Percentiles rank a stretch among this genome's conserved stretches.
These are phyloP conservation scores for Anhinga rufa DNA, from an alignment of 2,113 vertebrate species.

Conservation along the genomic window DNA sequence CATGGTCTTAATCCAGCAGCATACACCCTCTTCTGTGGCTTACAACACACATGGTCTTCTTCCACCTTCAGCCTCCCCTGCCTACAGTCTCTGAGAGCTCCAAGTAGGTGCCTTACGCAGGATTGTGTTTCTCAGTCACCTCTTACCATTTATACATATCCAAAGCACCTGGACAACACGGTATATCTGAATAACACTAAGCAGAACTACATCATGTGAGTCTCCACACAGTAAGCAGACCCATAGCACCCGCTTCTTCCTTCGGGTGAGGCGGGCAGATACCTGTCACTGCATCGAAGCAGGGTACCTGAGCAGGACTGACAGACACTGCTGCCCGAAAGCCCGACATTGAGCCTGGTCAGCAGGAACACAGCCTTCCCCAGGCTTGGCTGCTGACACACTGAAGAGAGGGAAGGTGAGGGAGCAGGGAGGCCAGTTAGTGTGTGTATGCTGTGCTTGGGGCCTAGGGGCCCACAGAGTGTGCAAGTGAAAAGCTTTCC, in stretches of 20 bases:
- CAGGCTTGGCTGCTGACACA: background rate
- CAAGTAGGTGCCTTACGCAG: background rate
- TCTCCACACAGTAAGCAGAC: too few relatives aligned
- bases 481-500: rapidly evolving
- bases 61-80: background rate
- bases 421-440: background rate
- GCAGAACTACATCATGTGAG: rapidly evolving
- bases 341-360: rapidly evolving
- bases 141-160: too few relatives aligned
- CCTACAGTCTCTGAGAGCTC: too few relatives aligned
- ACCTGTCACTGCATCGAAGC: rapidly evolving
- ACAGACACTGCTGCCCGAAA: rapidly evolving
- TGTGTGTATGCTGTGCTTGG: rapidly evolving
- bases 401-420: too few relatives aligned
- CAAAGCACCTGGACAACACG: background rate
- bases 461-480: rapidly evolving
- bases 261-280: background rate
- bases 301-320: rapidly evolving
- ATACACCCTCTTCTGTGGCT: background rate
- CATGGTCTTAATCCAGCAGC: background rate
- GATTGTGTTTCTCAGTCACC: background rate
- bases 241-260: background rate
- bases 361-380: rapidly evolving
- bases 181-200: background rate
- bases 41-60: background rate